These are phyloP conservation scores for Epirrita christyi DNA, from an alignment of 2,888 invertebrate genomes.

Conservation along the genomic window DNA sequence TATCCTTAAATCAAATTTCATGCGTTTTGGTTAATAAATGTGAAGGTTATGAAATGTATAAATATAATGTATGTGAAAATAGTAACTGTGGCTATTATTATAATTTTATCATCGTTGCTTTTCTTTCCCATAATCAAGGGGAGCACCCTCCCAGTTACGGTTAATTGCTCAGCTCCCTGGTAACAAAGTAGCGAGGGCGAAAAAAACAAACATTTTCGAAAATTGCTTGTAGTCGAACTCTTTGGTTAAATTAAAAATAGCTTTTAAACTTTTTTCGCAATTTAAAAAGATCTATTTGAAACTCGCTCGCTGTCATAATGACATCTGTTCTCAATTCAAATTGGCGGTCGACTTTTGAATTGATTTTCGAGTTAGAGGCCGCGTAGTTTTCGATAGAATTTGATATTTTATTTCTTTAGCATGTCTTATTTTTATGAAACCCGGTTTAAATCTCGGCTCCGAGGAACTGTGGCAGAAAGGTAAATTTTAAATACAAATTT, in stretches of 20 bases:
- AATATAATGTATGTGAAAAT: too few relatives aligned
- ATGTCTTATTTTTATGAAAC: slow-evolving; percentile 41
- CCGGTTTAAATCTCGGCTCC: slow-evolving; percentile 32
- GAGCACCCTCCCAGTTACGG: slow-evolving; percentile 24
- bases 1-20: too few relatives aligned
- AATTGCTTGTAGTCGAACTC: neutral
- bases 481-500: slow-evolving; percentile 2
- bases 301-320: slow-evolving; percentile 9
- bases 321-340: slow-evolving; percentile 22
- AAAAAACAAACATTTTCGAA: neutral
- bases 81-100: neutral
- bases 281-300: slow-evolving; percentile 9
- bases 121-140: slow-evolving; percentile 4
- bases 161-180: slow-evolving; percentile 23
- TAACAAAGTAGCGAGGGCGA: slow-evolving; percentile 9
- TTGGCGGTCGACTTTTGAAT: slow-evolving; percentile 6
- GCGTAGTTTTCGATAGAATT: slow-evolving; percentile 24
- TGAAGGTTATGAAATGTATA: too few relatives aligned
- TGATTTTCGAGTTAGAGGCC: slow-evolving; percentile 16
- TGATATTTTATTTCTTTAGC: slow-evolving; percentile 16
- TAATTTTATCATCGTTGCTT: neutral
- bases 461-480: slow-evolving; percentile 24
- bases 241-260: slow-evolving; percentile 10
- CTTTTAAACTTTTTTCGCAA: neutral
- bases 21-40: too few relatives aligned